Evolutionary conservation across 2,797 vertebrate species (phyloP).

Genomic region (Serranus cabrilla): DNA sequence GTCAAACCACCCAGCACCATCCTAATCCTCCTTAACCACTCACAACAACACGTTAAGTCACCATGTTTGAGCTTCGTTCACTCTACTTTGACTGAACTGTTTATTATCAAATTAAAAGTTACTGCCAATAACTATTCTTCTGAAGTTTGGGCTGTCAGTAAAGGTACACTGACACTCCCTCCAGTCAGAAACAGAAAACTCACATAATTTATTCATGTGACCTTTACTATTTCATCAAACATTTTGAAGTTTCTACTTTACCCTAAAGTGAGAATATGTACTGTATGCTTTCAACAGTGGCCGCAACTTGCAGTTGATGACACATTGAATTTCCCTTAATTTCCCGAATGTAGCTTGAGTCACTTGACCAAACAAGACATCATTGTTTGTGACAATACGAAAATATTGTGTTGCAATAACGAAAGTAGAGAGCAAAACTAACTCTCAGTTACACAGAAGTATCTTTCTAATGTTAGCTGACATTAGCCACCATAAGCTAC

Average conservation of each 20-base stretch:
- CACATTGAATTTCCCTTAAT: conserved; percentile 16
- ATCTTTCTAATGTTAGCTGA: no score
- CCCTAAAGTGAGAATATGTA: background rate
- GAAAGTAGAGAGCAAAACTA: no score
- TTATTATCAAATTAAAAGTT: conserved; percentile 5
- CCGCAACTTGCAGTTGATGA: background rate
- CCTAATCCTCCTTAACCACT: background rate
- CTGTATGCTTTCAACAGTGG: background rate
- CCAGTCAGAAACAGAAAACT: background rate
- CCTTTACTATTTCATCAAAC: conserved; percentile 1
- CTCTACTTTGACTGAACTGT: background rate
- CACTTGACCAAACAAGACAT: conserved; percentile 1
- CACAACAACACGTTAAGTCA: conserved; percentile 5
- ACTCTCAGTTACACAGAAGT: no score
- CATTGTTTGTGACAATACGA: no score
- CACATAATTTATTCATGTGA: background rate
- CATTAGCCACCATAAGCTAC: no score
- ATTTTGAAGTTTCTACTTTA: background rate
- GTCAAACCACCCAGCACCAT: conserved; percentile 3
- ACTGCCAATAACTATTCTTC: background rate
- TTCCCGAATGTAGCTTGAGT: conserved; percentile 29
- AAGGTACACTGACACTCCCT: background rate
- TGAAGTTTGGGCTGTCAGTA: background rate
- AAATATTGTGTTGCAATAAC: no score
- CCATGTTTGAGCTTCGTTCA: background rate